Evolutionary conservation across 2,888 invertebrate species (phyloP), one percentile per base, ranked within the genome.

Genomic region (Aphodius sticticus): DNA sequence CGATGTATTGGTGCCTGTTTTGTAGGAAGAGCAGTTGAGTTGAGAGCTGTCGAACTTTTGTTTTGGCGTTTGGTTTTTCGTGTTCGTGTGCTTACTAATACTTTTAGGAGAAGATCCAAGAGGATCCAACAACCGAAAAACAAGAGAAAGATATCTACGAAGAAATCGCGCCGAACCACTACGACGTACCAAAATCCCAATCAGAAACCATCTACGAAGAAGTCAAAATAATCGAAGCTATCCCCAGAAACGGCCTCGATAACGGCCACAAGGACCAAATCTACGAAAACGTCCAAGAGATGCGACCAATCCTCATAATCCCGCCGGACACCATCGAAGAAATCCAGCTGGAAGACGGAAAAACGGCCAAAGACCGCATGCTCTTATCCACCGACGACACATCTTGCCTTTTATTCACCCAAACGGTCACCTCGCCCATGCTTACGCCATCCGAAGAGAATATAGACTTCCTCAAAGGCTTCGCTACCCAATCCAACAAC

Each of bases 341-440:
- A 83, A 35, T 83, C 26, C 36, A 26, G 5, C n/a, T 15, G n/a
- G 83, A 79, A 53, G 77, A 79, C 69, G 37, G 76, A 3, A 85
- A 84, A 78, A 69, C 76, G 0, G 87, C 85, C 5, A 89, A 88
- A 84, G 88, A 89, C 79, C 83, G 89, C 9, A 89, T 90, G 89
- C 85, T 89, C 14, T 81, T 89, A 69, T 87, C 87, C 14, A 87
- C 88, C 2, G 89, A 90, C 78, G 88, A 87, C 70, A 86, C 87
- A 0, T 87, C 89, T 5, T 88, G 88, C 80, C 81, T 89, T 37
- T 85, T 90, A 6, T 90, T 89, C 81, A 89, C 89, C 0, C 90
- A 90, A 85, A 90, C 90, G 0, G 89, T 90, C 16, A 89, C 89
- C 15, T 89, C 89, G 0, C 90, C 90, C 5, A 89, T 89, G 89